phyloP scores from a whole-genome alignment of 2,113 vertebrate species.

The Balaeniceps rex region DNA sequence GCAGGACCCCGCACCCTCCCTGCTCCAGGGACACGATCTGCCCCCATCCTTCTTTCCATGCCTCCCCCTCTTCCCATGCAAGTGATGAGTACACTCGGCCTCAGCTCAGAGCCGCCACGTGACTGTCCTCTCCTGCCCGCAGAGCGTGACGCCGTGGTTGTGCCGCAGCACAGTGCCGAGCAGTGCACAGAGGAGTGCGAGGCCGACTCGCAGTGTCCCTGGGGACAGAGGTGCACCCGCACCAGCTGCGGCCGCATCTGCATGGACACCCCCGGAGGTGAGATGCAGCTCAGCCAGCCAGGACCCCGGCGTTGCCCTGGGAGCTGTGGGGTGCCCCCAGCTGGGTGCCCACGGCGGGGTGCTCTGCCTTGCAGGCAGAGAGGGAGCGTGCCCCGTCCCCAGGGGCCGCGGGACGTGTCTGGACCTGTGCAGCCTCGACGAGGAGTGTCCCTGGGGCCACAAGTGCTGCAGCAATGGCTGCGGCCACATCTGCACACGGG shows the following conservation, averaged over 20 bases:
- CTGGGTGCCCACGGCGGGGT: fast-evolving
- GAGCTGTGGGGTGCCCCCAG: fast-evolving
- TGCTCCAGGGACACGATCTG: neutral
- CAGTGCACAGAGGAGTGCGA: neutral
- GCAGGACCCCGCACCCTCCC: neutral
- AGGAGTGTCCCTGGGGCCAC: neutral
- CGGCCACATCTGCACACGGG: fast-evolving
- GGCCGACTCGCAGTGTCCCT: neutral
- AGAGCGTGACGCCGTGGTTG: fast-evolving
- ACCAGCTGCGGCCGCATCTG: neutral
- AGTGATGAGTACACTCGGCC: neutral
- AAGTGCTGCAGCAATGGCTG: conserved; percentile 20
- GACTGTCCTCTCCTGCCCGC: neutral
- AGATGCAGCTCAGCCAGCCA: neutral
- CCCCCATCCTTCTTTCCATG: neutral
- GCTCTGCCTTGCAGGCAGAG: neutral
- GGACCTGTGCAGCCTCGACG: neutral
- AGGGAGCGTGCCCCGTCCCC: fast-evolving
- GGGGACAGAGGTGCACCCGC: conserved; percentile 8
- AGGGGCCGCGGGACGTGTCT: fast-evolving
- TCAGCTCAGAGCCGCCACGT: neutral
- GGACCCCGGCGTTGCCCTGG: neutral
- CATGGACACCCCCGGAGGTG: neutral
- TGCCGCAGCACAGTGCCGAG: fast-evolving
- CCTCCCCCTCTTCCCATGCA: neutral